Conservation (phyloP, 2,888 invertebrate species). For the Heliconius sara region DNA sequence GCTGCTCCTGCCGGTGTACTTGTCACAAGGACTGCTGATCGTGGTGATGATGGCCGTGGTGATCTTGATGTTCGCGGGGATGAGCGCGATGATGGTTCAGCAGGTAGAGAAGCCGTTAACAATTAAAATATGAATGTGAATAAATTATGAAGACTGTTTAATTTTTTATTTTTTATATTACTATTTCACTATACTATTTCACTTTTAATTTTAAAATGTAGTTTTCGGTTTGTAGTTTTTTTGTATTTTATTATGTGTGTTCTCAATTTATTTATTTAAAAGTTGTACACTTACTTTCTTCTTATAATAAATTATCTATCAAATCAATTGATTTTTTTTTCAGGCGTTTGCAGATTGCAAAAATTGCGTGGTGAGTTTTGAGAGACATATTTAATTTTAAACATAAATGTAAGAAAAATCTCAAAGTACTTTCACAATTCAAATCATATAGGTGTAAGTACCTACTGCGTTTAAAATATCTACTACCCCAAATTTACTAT, state of each 20-base stretch:
- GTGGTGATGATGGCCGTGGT: slow-evolving; percentile 25
- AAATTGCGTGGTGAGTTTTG: slow-evolving; percentile 69
- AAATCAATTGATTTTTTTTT: slow-evolving; percentile 23
- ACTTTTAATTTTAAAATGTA: not conserved
- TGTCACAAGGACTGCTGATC: slow-evolving; percentile 46
- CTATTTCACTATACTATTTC: not conserved
- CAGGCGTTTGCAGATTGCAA: slow-evolving; percentile 70
- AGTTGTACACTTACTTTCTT: not conserved
- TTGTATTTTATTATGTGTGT: not conserved
- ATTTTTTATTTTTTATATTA: not conserved
- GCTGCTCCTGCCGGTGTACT: slow-evolving; percentile 58
- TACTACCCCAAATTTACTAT: not conserved
- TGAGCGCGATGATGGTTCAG: slow-evolving; percentile 2
- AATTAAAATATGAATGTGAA: not conserved
- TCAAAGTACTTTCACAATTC: not conserved
- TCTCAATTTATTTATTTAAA: not conserved
- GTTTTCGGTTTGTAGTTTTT: not conserved
- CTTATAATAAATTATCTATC: not conserved
- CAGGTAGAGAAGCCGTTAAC: not conserved
- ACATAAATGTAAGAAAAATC: not conserved
- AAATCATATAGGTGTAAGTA: not conserved
- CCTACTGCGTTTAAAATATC: not conserved
- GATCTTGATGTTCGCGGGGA: not conserved
- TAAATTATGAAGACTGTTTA: not conserved
- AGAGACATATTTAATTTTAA: not conserved